Evolutionary conservation across 2,113 vertebrate species (phyloP), one percentile per base, ranked within the genome.

Genomic region (Scortum barcoo): DNA sequence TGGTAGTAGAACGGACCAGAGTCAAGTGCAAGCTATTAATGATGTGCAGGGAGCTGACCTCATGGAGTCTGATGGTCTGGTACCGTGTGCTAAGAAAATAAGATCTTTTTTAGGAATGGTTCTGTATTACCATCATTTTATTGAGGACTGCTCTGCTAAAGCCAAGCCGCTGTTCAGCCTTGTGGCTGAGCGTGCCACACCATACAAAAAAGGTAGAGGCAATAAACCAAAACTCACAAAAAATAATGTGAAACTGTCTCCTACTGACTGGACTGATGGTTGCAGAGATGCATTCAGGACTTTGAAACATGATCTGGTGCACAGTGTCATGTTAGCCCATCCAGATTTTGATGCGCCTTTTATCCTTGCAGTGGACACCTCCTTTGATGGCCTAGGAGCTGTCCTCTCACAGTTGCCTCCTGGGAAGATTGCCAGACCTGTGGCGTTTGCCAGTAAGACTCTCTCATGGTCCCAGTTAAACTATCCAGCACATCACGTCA

Each of bases 361-460:
- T 33, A 81, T 86, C 2, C 76, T 86, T 2, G 78, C 77, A 6
- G 54, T 82, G 1, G 81, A 80, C 17, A 76, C 83, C 16, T 88
- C 57, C 0, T 86, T 78, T 69, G 69, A 85, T 60, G 67, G 78
- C 2, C 5, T 88, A 0, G 44, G 87, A 19, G 69, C 67, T 6
- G 66, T 86, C 0, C 63, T 84, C 0, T 84, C 85, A 1, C 88
- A 88, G 30, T 7, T 89, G 10, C 84, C 65, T 3, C 53, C 44
- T 33, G 77, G 26, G 1, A 50, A 61, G 1, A 44, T 72, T 5
- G 83, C 72, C 1, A 61, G 77, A 16, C 72, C 72, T 4, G 76
- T 84, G 5, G 72, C 67, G 0, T 86, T 88, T 38, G 72, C 73
- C 1, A 85, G 72, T 13, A 86, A 74, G 36, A 77, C 72, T 0